Conservation (phyloP, 2,888 invertebrate genomes). For the Agrochola macilenta region DNA sequence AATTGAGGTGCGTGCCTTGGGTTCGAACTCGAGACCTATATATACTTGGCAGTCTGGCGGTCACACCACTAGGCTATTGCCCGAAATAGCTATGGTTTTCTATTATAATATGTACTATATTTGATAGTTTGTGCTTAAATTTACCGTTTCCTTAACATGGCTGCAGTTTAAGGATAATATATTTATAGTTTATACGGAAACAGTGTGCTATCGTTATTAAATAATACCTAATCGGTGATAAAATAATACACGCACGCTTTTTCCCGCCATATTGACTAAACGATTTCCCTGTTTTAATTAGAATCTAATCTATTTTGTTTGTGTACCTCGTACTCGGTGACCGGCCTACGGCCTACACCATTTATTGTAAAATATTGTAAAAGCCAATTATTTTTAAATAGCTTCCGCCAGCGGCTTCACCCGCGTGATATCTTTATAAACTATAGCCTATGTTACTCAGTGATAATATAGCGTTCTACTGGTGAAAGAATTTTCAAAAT, state of each 20-base stretch:
- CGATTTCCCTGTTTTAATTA: background rate
- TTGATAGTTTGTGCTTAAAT: background rate
- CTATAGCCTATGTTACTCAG: too few relatives aligned
- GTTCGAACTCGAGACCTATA: too few relatives aligned
- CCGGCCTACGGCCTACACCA: too few relatives aligned
- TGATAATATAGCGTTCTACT: too few relatives aligned
- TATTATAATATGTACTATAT: background rate
- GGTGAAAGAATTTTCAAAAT: too few relatives aligned
- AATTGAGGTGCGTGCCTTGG: too few relatives aligned
- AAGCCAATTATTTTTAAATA: background rate
- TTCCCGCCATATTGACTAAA: background rate
- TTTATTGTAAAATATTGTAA: background rate
- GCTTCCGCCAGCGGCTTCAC: too few relatives aligned
- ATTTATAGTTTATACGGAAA: slow-evolving; percentile 15
- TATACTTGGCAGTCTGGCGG: too few relatives aligned
- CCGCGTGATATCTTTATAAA: too few relatives aligned
- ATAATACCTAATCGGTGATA: background rate
- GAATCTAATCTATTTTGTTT: background rate
- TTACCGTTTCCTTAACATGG: background rate
- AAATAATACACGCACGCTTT: too few relatives aligned
- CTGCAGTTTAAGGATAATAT: slow-evolving; percentile 14
- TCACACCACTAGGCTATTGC: too few relatives aligned
- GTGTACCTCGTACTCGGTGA: background rate
- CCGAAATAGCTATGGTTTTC: background rate
- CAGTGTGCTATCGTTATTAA: background rate